Conservation (phyloP, 1,140 invertebrate genomes). For the Papilio machaon region DNA sequence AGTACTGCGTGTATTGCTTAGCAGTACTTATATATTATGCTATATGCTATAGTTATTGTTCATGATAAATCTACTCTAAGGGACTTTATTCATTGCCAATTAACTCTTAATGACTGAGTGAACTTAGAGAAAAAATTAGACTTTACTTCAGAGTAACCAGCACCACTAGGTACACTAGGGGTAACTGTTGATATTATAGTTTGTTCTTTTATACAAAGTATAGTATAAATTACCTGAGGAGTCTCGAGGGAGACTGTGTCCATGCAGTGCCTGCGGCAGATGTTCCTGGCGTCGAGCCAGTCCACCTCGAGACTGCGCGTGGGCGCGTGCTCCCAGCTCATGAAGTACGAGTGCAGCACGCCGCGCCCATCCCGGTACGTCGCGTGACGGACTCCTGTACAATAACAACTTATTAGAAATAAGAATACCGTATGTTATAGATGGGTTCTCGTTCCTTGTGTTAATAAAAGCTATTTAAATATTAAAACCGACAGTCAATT, state of each 20-base stretch:
- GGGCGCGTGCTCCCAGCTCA: constrained; percentile 95
- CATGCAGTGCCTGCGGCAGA: constrained; percentile 96
- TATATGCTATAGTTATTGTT: neutral
- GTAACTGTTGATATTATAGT: neutral
- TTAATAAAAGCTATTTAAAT: too few species aligned
- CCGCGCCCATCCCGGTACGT: constrained; percentile 93
- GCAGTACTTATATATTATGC: neutral
- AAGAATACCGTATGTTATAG: neutral
- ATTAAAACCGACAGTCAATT: too few species aligned
- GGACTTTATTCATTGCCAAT: too few species aligned
- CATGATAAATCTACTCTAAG: too few species aligned
- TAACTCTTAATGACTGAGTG: too few species aligned
- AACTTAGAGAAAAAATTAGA: neutral
- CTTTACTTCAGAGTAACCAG: too few species aligned
- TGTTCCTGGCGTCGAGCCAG: constrained; percentile 95
- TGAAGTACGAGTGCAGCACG: constrained; percentile 95
- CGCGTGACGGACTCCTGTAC: constrained; percentile 90
- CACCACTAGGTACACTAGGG: too few species aligned
- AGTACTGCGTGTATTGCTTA: neutral
- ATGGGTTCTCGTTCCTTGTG: too few species aligned
- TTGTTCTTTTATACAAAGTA: neutral
- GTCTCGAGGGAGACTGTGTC: constrained; percentile 95
- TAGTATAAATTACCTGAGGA: constrained; percentile 83
- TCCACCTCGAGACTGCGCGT: constrained; percentile 93
- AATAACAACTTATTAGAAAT: constrained; percentile 27